Evolutionary conservation across 2,888 invertebrate genomes (phyloP).

Genomic region (Drosophila formosana): DNA sequence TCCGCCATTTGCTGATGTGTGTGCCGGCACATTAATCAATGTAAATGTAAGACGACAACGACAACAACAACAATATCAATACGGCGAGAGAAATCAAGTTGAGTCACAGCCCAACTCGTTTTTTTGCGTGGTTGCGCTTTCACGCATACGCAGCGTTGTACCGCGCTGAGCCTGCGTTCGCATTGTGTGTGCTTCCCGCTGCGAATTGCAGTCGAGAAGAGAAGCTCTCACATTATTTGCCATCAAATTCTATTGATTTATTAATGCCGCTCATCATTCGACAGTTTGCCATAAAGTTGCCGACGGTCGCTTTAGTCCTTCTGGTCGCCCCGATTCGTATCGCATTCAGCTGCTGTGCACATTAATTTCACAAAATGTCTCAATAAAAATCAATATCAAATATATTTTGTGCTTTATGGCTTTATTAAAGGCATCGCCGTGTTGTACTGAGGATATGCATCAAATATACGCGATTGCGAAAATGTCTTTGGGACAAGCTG

Average conservation of each 20-base stretch:
- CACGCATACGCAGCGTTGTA: conserved; percentile 44
- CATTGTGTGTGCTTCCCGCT: neutral
- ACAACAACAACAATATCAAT: neutral
- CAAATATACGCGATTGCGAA: neutral
- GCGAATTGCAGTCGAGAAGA: conserved; percentile 42
- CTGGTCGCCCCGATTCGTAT: conserved; percentile 6
- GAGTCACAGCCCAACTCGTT: conserved; percentile 18
- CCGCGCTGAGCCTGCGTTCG: neutral
- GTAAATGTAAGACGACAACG: conserved; percentile 11
- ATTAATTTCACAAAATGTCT: conserved; percentile 73
- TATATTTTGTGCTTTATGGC: conserved; percentile 58
- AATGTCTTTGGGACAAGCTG: neutral
- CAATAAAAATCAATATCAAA: conserved; percentile 74
- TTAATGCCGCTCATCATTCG: conserved; percentile 67
- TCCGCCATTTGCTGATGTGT: conserved; percentile 2
- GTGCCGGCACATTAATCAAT: conserved; percentile 59
- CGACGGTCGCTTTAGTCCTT: conserved; percentile 13
- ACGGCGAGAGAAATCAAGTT: conserved; percentile 19
- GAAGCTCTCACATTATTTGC: conserved; percentile 60
- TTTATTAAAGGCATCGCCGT: conserved; percentile 38
- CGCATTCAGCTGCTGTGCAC: conserved; percentile 21
- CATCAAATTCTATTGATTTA: conserved; percentile 77
- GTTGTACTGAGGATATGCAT: conserved; percentile 2
- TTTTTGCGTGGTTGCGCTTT: conserved; percentile 26
- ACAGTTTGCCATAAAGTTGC: conserved; percentile 55